These are phyloP conservation scores for Callochromis pleurospilus DNA, from an alignment of 2,113 vertebrate genomes.

Conservation along the genomic window DNA sequence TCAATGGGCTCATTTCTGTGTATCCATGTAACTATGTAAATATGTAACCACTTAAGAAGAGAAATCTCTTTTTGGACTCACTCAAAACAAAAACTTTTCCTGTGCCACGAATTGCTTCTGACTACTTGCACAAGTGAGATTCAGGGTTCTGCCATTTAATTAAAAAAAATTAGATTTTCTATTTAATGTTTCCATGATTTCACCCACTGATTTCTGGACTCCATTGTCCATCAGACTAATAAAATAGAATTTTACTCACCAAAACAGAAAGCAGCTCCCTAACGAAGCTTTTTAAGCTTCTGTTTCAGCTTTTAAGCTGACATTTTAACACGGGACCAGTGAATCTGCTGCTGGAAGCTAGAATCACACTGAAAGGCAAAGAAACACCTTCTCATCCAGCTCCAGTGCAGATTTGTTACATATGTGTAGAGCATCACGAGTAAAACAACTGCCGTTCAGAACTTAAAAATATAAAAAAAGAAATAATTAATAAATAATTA, in stretches of 20 bases:
- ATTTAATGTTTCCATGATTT: not conserved
- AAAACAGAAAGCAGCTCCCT: not conserved
- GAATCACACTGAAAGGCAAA: not conserved
- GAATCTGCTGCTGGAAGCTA: not conserved
- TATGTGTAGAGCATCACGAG: not conserved
- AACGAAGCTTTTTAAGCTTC: not conserved
- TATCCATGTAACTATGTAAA: not conserved
- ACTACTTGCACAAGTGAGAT: not conserved
- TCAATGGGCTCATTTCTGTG: not conserved
- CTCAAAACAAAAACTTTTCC: not conserved
- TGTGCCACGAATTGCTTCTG: not conserved
- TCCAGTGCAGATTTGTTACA: not conserved
- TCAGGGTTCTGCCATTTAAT: not conserved
- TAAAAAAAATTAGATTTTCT: accelerated
- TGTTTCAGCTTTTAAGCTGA: not conserved
- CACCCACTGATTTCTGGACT: not conserved
- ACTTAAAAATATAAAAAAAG: not conserved
- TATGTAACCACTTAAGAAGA: not conserved
- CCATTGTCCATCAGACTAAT: not conserved
- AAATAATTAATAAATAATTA: not conserved
- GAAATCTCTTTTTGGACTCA: not conserved
- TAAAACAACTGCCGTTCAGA: not conserved
- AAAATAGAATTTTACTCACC: not conserved
- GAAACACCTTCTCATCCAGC: not conserved
- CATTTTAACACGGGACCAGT: not conserved